Conservation (phyloP, 2,888 invertebrate species). For the Calliscelio sp. region DNA sequence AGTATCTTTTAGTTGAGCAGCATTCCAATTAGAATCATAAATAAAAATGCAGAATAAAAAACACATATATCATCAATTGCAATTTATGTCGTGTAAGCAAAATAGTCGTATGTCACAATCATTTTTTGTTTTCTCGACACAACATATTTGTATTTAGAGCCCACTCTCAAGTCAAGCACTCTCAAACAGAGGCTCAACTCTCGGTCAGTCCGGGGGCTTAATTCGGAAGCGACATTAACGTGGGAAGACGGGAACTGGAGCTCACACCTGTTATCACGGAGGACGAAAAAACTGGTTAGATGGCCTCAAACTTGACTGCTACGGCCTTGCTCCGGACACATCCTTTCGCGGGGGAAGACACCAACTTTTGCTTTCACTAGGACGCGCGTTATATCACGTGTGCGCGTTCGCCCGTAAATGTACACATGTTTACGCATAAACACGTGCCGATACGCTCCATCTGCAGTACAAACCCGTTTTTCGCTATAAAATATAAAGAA, state of each 20-base stretch:
- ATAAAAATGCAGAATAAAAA: too few species aligned
- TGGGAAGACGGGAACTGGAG: slow-evolving; percentile 37
- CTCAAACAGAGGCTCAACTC: too few species aligned
- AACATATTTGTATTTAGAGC: too few species aligned
- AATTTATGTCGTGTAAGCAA: too few species aligned
- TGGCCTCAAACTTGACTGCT: slow-evolving; percentile 66
- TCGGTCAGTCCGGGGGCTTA: too few species aligned
- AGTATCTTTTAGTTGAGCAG: too few species aligned
- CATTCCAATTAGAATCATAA: too few species aligned
- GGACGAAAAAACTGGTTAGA: slow-evolving; percentile 51
- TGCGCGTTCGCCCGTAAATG: slow-evolving; percentile 11
- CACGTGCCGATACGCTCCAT: slow-evolving; percentile 59
- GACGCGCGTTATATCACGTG: slow-evolving; percentile 53
- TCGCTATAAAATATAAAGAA: background rate
- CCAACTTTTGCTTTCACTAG: slow-evolving; percentile 66
- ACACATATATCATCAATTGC: too few species aligned
- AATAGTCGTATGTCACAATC: too few species aligned
- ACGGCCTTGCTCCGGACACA: slow-evolving; percentile 61
- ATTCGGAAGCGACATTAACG: slow-evolving; percentile 3
- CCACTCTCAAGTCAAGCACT: too few species aligned
- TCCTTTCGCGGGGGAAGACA: slow-evolving; percentile 54
- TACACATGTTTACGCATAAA: slow-evolving; percentile 40
- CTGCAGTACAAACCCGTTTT: slow-evolving; percentile 20
- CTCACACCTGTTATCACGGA: slow-evolving; percentile 53
- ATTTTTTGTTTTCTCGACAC: too few species aligned